Evolutionary conservation across 2,888 invertebrate species (phyloP).

Genomic region (Phanerotoma sp.): DNA sequence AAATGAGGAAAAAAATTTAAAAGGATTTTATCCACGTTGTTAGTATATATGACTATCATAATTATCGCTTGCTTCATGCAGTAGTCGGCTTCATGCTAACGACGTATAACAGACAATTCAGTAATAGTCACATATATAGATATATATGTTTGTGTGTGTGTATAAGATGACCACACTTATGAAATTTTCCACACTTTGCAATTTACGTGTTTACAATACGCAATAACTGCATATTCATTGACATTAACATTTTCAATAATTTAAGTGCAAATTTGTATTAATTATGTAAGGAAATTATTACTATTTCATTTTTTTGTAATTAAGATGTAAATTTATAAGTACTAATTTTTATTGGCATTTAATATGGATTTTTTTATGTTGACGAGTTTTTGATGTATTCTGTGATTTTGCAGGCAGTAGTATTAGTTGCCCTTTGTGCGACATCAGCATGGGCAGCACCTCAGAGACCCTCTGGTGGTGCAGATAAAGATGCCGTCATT

Average conservation of each 20-base stretch:
- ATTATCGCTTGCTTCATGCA: slow-evolving; percentile 5
- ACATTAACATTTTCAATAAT: slow-evolving; percentile 27
- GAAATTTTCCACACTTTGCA: slow-evolving; percentile 34
- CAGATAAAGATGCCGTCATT: slow-evolving; percentile 55
- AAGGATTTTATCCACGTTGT: too few species aligned
- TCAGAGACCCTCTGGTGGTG: slow-evolving; percentile 44
- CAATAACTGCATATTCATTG: background rate
- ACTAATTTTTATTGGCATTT: slow-evolving; percentile 3
- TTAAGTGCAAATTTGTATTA: too few species aligned
- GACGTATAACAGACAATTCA: background rate
- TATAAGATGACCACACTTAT: slow-evolving; percentile 24
- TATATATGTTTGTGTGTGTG: too few species aligned
- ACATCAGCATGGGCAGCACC: slow-evolving; percentile 49
- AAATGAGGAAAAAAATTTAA: too few species aligned
- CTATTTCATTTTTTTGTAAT: too few species aligned
- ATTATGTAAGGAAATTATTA: background rate
- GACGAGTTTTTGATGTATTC: too few species aligned
- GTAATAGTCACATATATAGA: background rate
- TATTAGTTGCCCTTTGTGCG: slow-evolving; percentile 50
- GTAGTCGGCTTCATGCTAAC: background rate
- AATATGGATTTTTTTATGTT: too few species aligned
- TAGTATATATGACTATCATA: background rate
- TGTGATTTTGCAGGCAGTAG: slow-evolving; percentile 46
- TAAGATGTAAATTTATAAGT: background rate
- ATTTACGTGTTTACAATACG: background rate